Evolutionary conservation across 2,797 vertebrate species (phyloP).

Genomic region (Pitangus sulphuratus): DNA sequence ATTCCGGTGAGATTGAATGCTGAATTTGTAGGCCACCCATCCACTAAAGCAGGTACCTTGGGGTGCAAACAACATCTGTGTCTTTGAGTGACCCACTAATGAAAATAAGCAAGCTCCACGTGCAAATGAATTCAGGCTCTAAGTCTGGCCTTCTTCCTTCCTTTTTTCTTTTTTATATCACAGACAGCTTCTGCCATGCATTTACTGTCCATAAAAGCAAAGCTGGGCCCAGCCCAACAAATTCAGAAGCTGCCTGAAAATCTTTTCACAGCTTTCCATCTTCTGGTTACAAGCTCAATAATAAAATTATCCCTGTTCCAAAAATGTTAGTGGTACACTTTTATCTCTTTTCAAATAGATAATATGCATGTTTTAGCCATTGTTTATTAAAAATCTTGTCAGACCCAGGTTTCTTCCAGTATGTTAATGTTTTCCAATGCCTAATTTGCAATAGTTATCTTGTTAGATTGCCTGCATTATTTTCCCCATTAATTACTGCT

Average conservation of each 20-base stretch:
- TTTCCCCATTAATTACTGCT: not conserved
- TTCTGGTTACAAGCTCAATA: not conserved
- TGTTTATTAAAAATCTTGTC: not conserved
- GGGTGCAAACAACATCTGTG: not conserved
- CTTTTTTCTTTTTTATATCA: not conserved
- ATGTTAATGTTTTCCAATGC: not conserved
- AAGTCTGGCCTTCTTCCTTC: not conserved
- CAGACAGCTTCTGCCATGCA: not conserved
- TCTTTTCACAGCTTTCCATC: not conserved
- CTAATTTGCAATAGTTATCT: not conserved
- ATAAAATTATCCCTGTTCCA: constrained; percentile 5
- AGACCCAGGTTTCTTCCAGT: not conserved
- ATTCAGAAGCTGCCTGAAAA: not conserved
- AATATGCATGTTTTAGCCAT: not conserved
- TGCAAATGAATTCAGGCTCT: not conserved
- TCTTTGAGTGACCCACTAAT: not conserved
- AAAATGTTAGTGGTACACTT: not conserved
- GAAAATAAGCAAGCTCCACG: not conserved
- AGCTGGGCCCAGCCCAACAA: not conserved
- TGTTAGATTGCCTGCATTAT: not conserved
- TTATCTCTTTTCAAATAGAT: not conserved
- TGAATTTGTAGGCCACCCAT: not conserved
- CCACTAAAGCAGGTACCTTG: not conserved
- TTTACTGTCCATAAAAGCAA: not conserved
- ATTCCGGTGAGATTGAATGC: not conserved